phyloP scores from a whole-genome alignment of 2,797 vertebrate genomes.

The Melanotaenia trifasciata region DNA sequence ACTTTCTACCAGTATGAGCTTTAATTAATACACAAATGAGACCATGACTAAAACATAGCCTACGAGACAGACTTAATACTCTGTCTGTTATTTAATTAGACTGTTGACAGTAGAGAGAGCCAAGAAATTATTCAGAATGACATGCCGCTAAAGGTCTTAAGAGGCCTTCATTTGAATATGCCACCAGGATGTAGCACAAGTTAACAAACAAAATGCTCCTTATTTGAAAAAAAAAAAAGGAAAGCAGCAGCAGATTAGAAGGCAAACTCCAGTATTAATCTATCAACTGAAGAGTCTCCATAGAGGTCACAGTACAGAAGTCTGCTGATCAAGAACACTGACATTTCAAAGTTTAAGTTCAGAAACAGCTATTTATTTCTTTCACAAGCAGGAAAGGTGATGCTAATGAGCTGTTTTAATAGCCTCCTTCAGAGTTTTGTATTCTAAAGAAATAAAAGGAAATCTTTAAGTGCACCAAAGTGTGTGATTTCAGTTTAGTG shows the following conservation, averaged over 20 bases:
- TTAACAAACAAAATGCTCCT: neutral
- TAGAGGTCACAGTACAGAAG: constrained; percentile 33
- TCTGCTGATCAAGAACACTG: constrained; percentile 41
- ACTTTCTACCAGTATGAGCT: constrained; percentile 32
- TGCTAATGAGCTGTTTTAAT: constrained; percentile 60
- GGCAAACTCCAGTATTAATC: constrained; percentile 8
- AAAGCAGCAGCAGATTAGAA: constrained; percentile 12
- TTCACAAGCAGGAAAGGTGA: constrained; percentile 41
- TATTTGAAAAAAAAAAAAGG: neutral
- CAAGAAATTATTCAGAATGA: constrained; percentile 22
- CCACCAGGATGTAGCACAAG: neutral
- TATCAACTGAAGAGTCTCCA: constrained; percentile 19
- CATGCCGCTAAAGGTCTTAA: constrained; percentile 30
- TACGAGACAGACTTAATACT: constrained; percentile 36
- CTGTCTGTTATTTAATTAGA: constrained; percentile 45
- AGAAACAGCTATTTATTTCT: constrained; percentile 47
- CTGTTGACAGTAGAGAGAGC: constrained; percentile 23
- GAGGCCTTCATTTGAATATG: constrained; percentile 10
- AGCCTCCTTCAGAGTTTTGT: constrained; percentile 14
- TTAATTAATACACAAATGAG: constrained; percentile 50
- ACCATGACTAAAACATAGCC: constrained; percentile 49
- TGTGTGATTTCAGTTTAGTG: constrained; percentile 33
- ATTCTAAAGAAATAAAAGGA: constrained; percentile 51
- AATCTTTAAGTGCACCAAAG: constrained; percentile 25
- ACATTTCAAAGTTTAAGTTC: constrained; percentile 60